Percentiles rank a stretch among this genome's conserved stretches.
Conservation (phyloP, 2,888 invertebrate genomes). For the Sphecodes monilicornis region DNA sequence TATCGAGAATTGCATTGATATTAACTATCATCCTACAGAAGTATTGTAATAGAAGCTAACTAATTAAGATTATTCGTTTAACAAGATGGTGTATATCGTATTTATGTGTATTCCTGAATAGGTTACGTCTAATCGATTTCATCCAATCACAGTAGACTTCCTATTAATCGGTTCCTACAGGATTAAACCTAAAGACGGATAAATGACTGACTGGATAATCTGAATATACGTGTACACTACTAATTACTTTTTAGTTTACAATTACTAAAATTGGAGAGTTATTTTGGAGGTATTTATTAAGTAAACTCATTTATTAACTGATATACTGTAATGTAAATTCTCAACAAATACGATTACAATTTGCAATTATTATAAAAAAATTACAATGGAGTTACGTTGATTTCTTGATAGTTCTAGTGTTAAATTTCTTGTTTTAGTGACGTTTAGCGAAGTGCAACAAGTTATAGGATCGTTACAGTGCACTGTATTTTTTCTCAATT, state of each 20-base stretch:
- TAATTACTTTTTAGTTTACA: neutral
- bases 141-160: neutral
- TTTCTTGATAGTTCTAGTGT: no score
- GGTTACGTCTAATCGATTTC: neutral
- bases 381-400: no score
- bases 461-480: neutral
- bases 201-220: neutral
- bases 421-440: no score
- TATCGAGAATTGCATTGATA: neutral
- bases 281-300: neutral
- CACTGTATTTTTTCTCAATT: neutral
- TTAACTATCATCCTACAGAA: no score
- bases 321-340: no score
- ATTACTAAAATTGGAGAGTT: neutral
- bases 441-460: no score
- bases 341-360: no score
- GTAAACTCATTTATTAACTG: no score
- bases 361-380: no score
- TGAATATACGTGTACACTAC: neutral
- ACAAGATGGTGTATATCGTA: neutral
- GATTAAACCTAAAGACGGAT: neutral
- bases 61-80: neutral
- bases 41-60: neutral
- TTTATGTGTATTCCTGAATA: neutral
- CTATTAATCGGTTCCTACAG: neutral